Conservation (phyloP, 2,113 vertebrate genomes). For the Gadus macrocephalus region DNA sequence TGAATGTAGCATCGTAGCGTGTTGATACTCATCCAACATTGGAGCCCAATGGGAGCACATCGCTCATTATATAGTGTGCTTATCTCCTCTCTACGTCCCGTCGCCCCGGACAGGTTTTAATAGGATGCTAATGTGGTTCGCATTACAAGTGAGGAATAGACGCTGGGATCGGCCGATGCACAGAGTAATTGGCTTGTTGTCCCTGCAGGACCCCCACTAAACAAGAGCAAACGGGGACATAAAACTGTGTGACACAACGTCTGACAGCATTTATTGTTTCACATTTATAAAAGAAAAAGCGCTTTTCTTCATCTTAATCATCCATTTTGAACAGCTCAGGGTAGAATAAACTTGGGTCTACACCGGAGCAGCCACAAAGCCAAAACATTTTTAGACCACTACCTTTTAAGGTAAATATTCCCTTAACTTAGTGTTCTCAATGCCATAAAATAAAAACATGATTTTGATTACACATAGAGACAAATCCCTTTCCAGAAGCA, state of each 20-base stretch:
- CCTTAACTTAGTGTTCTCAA: too few relatives aligned
- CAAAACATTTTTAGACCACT: too few relatives aligned
- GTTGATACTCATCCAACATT: slow-evolving; percentile 18
- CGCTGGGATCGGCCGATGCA: slow-evolving; percentile 41
- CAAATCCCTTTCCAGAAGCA: too few relatives aligned
- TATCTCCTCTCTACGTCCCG: slow-evolving; percentile 50
- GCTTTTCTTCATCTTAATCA: too few relatives aligned
- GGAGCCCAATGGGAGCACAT: slow-evolving; percentile 30
- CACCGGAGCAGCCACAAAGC: too few relatives aligned
- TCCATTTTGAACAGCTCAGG: too few relatives aligned
- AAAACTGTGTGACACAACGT: slow-evolving; percentile 23
- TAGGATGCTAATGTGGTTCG: slow-evolving; percentile 56
- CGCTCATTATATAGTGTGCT: slow-evolving; percentile 44
- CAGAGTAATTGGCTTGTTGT: slow-evolving; percentile 41
- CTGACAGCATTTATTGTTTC: not conserved
- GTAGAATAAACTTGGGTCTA: too few relatives aligned
- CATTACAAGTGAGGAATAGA: slow-evolving; percentile 46
- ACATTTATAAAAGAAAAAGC: too few relatives aligned
- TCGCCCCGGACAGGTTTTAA: slow-evolving; percentile 35
- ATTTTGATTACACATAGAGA: too few relatives aligned
- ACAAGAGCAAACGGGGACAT: slow-evolving; percentile 17
- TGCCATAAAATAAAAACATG: too few relatives aligned
- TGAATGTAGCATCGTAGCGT: slow-evolving; percentile 10
- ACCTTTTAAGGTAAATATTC: too few relatives aligned
- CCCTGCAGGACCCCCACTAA: slow-evolving; percentile 4